These are phyloP conservation scores for Orientallactaga sibirica DNA, from an alignment of 2,797 vertebrate species.

Conservation along the genomic window DNA sequence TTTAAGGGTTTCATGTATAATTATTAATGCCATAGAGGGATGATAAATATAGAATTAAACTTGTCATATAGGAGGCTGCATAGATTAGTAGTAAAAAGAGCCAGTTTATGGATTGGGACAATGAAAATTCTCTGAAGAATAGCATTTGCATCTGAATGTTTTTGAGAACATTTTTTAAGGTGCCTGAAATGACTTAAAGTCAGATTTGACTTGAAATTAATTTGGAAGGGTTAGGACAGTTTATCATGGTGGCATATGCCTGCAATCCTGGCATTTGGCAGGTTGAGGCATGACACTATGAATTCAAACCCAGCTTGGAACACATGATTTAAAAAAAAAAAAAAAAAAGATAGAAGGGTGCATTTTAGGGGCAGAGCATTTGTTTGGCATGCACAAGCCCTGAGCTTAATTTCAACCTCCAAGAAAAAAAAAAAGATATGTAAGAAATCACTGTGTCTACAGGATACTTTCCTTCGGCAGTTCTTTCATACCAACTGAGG, in stretches of 20 bases:
- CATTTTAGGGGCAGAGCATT: background rate
- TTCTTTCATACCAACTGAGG: too few species aligned
- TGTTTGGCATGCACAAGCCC: background rate
- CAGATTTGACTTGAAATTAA: background rate
- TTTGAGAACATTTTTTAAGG: slow-evolving; percentile 22
- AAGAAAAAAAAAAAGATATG: background rate
- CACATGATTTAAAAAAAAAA: background rate
- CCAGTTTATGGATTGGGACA: background rate
- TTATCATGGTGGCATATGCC: background rate
- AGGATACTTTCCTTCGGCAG: too few species aligned
- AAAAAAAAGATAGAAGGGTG: background rate
- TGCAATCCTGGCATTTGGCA: background rate
- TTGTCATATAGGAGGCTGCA: background rate
- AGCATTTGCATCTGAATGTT: background rate
- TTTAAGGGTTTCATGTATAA: background rate
- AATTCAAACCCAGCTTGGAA: too few species aligned
- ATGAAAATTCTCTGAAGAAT: background rate
- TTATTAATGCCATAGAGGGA: background rate
- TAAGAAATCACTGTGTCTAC: too few species aligned
- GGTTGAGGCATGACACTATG: background rate
- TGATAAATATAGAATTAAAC: background rate
- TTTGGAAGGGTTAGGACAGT: background rate
- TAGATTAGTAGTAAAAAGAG: background rate
- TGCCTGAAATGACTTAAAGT: background rate
- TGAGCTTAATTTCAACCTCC: background rate